Evolutionary conservation across 2,888 invertebrate genomes (phyloP), one percentile per base, ranked within the genome.

Genomic region (Caenorhabditis afra): DNA sequence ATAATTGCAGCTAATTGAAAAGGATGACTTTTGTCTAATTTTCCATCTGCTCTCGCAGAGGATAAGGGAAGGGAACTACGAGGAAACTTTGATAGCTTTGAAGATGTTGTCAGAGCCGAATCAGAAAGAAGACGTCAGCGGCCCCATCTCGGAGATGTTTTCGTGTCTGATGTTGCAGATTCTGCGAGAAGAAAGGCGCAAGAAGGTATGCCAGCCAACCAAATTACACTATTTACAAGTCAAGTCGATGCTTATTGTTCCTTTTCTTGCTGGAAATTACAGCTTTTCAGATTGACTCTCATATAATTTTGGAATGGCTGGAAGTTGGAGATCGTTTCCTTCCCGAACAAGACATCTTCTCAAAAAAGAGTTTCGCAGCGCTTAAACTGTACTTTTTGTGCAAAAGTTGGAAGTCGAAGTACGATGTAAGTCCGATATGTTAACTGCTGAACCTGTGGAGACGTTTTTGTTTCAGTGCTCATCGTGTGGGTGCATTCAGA

Each of bases 401-500:
- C 5, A 41, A 50, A n/a, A 64, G 49, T 37, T 57, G 64, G 35
- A 64, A 64, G 18, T 16, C 45, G 1, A 64, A 73, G 16, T 10
- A 49, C 0, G 73, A 73, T 35, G 67, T 68, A 7, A n/a, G 20
- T 3, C 29, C 29, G 2, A 8, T 11, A 4, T 14, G n/a, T 22
- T 20, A 29, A 0, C 29, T 37, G 7, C 20, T 16, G 35, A 16
- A 16, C 20, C 18, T 20, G 23, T 47, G n/a, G n/a, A 35, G 20
- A 14, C 4, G 10, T 18, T 3, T 2, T 2, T 23, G 20, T 57
- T 68, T 12, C 58, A 68, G 73, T 58, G 64, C 18, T 73, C 57
- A 22, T 52, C 73, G 14, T 73, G 73, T 23, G 73, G 73, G 8
- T 73, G 73, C 18, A 12, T 65, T 5, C 73, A 73, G 37, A 73